A percentile compares a stretch with the other conserved stretches of the same genome.
Evolutionary conservation across 2,888 invertebrate genomes (phyloP).

Genomic region (Anthrax anthrax): DNA sequence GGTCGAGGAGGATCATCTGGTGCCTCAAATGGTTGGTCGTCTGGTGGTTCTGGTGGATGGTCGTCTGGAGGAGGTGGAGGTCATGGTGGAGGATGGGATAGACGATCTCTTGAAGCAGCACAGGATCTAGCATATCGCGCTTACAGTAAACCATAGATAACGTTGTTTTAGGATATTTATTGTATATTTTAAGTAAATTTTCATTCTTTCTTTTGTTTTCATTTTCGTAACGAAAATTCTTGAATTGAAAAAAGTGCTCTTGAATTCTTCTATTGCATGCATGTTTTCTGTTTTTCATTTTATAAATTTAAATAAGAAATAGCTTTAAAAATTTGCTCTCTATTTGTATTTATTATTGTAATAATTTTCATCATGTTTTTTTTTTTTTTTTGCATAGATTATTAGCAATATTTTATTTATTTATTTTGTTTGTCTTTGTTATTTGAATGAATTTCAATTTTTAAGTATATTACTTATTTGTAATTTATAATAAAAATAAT

Average conservation of each 20-base stretch:
- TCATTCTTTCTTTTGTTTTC: no score
- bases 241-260: no score
- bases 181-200: no score
- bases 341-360: not conserved
- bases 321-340: not conserved
- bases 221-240: no score
- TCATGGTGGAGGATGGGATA: constrained; percentile 52
- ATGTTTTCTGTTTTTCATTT: not conserved
- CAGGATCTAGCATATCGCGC: constrained; percentile 60
- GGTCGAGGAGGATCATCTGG: constrained; percentile 47
- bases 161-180: not conserved
- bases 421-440: not conserved
- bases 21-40: constrained; percentile 23
- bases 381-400: no score
- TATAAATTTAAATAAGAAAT: not conserved
- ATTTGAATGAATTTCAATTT: not conserved
- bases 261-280: no score
- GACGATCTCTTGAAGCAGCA: constrained; percentile 44
- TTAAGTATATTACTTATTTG: not conserved
- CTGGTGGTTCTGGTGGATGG: constrained; percentile 36
- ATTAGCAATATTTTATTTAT: not conserved
- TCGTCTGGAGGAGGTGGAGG: constrained; percentile 39
- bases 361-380: not conserved
- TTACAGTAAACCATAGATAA: constrained; percentile 36
- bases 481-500: not conserved